Evolutionary conservation across 2,113 vertebrate species (phyloP), one percentile per base, ranked within the genome.

Genomic region (Passer domesticus): DNA sequence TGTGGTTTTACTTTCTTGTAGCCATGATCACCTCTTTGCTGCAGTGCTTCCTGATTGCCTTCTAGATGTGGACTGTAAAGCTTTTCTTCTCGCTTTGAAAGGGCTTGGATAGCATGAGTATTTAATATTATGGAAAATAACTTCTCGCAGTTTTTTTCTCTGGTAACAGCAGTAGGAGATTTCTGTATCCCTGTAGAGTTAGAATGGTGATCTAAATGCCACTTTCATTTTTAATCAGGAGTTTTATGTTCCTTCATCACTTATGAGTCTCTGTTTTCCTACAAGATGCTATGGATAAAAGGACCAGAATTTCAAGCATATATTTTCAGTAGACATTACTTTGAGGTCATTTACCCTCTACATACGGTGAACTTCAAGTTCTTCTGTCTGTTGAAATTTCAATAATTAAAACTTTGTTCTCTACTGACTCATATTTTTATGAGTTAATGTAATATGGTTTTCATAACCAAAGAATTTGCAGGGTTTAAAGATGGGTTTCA

Each of bases 141-240:
- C 25, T 55, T 79, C 3, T 44, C 19, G 80, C 37, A 20, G 5
- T 5, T 83, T 70, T 80, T 80, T 83, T 81, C 31, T 80, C 18
- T 74, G 28, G 8, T 76, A 53, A 35, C 33, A 73, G 43, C 39
- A 80, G 33, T 53, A 63, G 47, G 46, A 79, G 49, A 41, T 82
- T 78, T 84, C 30, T 68, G 11, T 62, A 30, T 70, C 44, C 20
- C 30, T 70, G 21, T 62, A 35, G 30, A 70, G 55, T 55, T 89
- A 39, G 44, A 92, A 18, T 16, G 63, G 46, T 47, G 27, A 60
- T 64, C 50, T 83, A 35, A 94, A 83, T 68, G 17, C 81, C 15
- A 37, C 47, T 75, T 91, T 31, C 35, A 24, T 46, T 93, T 97
- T 90, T 92, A 75, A 67, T 87, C 27, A 27, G 23, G 15, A 19